These are phyloP conservation scores for Sakesphorus luctuosus DNA, from an alignment of 2,113 vertebrate genomes.

Conservation along the genomic window DNA sequence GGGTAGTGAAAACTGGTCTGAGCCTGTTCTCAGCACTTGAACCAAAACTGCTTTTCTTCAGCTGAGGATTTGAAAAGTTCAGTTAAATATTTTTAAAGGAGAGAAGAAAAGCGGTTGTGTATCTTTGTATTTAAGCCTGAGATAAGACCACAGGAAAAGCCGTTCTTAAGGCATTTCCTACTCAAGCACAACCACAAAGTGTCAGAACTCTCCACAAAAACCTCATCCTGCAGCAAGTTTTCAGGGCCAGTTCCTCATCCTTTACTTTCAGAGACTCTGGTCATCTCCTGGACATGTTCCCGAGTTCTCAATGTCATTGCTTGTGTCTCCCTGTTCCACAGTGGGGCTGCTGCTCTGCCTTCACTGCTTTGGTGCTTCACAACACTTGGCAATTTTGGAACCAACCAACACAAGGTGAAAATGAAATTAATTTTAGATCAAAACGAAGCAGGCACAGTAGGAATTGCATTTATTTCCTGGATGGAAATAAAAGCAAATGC, in stretches of 20 bases:
- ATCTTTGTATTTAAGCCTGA: background rate
- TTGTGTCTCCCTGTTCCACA: background rate
- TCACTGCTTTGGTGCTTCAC: background rate
- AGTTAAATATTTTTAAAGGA: conserved; percentile 12
- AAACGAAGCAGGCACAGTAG: background rate
- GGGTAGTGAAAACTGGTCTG: background rate
- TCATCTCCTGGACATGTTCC: background rate
- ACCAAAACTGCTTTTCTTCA: background rate
- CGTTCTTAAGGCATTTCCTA: conserved; percentile 34
- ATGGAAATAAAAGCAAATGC: background rate
- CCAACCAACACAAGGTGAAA: background rate
- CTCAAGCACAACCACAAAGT: background rate
- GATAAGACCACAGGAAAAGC: conserved; percentile 59
- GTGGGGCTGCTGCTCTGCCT: background rate
- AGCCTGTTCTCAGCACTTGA: background rate
- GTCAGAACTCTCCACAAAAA: background rate
- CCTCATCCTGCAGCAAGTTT: background rate
- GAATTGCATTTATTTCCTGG: background rate
- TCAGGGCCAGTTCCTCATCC: background rate
- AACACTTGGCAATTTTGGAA: background rate
- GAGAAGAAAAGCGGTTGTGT: background rate
- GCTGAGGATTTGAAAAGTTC: background rate
- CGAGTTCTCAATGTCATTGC: background rate
- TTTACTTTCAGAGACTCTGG: background rate
- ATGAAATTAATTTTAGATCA: background rate